Evolutionary conservation across 1,140 invertebrate genomes (phyloP).

Genomic region (Heliconius melpomene): DNA sequence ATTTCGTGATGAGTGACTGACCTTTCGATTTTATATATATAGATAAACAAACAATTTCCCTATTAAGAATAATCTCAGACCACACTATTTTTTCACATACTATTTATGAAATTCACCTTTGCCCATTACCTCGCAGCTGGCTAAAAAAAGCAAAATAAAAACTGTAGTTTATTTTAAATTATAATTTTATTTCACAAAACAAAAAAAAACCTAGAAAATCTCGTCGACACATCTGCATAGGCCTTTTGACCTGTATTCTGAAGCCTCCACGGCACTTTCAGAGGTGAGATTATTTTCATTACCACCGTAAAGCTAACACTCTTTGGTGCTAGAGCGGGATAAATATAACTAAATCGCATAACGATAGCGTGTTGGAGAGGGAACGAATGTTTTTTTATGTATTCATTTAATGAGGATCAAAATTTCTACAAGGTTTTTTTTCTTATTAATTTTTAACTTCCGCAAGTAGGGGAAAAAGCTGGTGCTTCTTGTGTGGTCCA

Average conservation of each 20-base stretch:
- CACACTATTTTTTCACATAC: background rate
- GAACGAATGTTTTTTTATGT: too few species aligned
- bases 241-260: slow-evolving; percentile 12
- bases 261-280: slow-evolving; percentile 1
- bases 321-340: background rate
- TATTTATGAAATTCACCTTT: too few species aligned
- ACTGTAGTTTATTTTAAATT: background rate
- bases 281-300: slow-evolving; percentile 28
- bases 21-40: too few species aligned
- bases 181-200: background rate
- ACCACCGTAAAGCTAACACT: slow-evolving; percentile 12
- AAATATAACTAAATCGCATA: too few species aligned
- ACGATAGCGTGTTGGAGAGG: too few species aligned
- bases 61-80: slow-evolving; percentile 1
- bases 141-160: background rate
- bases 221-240: slow-evolving; percentile 9
- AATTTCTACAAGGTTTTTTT: too few species aligned
- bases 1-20: too few species aligned
- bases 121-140: too few species aligned
- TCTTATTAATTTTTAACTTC: too few species aligned
- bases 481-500: too few species aligned
- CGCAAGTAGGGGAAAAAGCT: too few species aligned
- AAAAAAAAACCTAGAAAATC: background rate
- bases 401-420: too few species aligned
- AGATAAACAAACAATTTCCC: background rate